Percentiles rank a stretch among this genome's conserved stretches.
phyloP scores from a whole-genome alignment of 2,113 vertebrate species.

The Malurus alboscapulatus region DNA sequence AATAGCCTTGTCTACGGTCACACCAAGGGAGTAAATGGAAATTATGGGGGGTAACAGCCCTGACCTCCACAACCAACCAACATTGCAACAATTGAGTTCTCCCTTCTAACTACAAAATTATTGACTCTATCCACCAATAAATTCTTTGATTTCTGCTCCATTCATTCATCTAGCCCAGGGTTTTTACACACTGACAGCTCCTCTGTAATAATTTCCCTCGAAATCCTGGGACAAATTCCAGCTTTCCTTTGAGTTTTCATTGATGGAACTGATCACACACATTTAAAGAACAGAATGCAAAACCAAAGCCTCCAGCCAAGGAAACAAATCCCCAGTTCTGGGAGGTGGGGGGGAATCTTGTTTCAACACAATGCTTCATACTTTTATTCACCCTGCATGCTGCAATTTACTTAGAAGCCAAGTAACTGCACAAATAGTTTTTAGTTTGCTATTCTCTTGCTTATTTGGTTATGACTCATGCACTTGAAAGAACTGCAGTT shows the following conservation, averaged over 20 bases:
- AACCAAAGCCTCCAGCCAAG: slow-evolving; percentile 13
- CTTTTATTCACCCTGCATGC: background rate
- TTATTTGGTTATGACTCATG: slow-evolving; percentile 11
- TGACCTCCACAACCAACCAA: background rate
- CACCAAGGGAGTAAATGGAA: background rate
- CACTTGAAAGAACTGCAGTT: slow-evolving; percentile 22
- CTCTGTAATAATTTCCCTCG: background rate
- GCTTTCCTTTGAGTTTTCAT: slow-evolving; percentile 14
- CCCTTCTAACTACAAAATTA: background rate
- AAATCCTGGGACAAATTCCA: slow-evolving; percentile 31
- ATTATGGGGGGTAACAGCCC: rapidly evolving
- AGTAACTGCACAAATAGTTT: slow-evolving; percentile 7
- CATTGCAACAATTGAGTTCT: background rate
- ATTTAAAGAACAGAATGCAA: slow-evolving; percentile 17
- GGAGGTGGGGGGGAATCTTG: background rate
- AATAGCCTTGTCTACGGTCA: background rate
- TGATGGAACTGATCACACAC: slow-evolving; percentile 17
- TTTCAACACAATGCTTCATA: slow-evolving; percentile 9
- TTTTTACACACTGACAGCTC: background rate
- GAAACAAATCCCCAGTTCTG: background rate
- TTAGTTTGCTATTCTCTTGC: background rate
- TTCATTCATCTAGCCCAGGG: background rate
- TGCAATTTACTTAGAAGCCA: background rate
- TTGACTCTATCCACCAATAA: background rate
- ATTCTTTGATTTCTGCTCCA: background rate